phyloP scores from a whole-genome alignment of 2,888 invertebrate genomes.

The Linyphia triangularis region DNA sequence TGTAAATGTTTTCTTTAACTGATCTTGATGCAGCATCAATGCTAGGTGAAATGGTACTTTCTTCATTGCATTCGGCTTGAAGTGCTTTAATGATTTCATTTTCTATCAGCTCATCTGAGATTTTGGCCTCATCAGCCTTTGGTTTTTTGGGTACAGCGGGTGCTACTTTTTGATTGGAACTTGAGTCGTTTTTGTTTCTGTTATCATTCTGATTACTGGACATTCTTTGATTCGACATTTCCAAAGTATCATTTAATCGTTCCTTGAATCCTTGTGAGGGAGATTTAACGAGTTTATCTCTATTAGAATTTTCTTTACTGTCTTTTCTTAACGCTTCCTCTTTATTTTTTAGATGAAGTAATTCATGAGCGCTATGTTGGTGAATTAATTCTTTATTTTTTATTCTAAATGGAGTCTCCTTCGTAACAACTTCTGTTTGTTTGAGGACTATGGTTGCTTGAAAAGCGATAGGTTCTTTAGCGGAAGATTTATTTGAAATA shows the following conservation, averaged over 20 bases:
- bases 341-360: constrained; percentile 54
- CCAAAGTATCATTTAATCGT: constrained; percentile 15
- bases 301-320: constrained; percentile 2
- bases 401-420: constrained; percentile 59
- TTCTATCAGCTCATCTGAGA: constrained; percentile 40
- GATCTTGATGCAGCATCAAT: constrained; percentile 65
- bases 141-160: constrained; percentile 72
- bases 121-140: constrained; percentile 54
- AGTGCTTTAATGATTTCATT: constrained; percentile 23
- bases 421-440: constrained; percentile 68
- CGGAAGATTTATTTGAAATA: not conserved
- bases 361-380: constrained; percentile 72
- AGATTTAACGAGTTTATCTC: constrained; percentile 63
- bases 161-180: constrained; percentile 57
- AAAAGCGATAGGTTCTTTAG: constrained; percentile 67
- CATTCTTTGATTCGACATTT: constrained; percentile 27
- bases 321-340: constrained; percentile 38
- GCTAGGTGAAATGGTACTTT: constrained; percentile 49
- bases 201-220: constrained; percentile 18
- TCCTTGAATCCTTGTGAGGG: constrained; percentile 68
- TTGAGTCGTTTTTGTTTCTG: constrained; percentile 40
- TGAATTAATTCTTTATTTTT: constrained; percentile 70
- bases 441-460: constrained; percentile 72
- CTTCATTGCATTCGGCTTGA: constrained; percentile 45
- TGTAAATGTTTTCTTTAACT: constrained; percentile 74